These are phyloP conservation scores for Prenolepis imparis DNA, from an alignment of 2,888 invertebrate genomes.

Conservation along the genomic window DNA sequence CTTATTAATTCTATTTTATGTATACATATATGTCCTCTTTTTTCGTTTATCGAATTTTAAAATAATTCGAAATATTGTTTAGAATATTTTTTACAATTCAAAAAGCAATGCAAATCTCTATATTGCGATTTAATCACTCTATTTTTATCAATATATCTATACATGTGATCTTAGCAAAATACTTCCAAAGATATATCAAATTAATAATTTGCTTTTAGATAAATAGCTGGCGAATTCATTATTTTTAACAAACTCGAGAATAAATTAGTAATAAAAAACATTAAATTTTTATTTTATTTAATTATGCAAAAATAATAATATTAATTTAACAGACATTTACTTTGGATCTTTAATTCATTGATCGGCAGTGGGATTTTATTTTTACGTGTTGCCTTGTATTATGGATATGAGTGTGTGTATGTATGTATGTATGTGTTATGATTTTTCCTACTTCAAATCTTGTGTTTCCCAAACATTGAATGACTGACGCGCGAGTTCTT, in stretches of 20 bases:
- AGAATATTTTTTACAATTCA: too few relatives aligned
- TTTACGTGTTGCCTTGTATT: neutral
- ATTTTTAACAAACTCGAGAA: constrained; percentile 12
- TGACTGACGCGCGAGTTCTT: neutral
- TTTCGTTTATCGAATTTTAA: too few relatives aligned
- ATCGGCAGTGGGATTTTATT: neutral
- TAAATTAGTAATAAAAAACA: neutral
- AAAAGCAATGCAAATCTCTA: too few relatives aligned
- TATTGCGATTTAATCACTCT: neutral
- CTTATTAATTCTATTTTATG: constrained; percentile 39
- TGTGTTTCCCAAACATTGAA: neutral
- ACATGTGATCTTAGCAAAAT: neutral
- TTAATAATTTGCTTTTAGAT: neutral
- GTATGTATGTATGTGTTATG: neutral
- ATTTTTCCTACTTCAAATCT: too few relatives aligned
- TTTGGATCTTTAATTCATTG: neutral
- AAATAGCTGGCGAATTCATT: neutral
- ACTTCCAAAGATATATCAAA: neutral
- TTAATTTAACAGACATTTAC: constrained; percentile 7
- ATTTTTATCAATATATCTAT: neutral
- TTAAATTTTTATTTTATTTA: constrained; percentile 22
- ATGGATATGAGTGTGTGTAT: neutral
- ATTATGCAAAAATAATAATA: neutral
- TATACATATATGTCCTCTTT: neutral
- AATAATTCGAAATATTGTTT: too few relatives aligned